Percentiles rank a stretch among this genome's conserved stretches.
Conservation (phyloP, 2,113 vertebrate genomes). For the Leptobrachium leishanense region DNA sequence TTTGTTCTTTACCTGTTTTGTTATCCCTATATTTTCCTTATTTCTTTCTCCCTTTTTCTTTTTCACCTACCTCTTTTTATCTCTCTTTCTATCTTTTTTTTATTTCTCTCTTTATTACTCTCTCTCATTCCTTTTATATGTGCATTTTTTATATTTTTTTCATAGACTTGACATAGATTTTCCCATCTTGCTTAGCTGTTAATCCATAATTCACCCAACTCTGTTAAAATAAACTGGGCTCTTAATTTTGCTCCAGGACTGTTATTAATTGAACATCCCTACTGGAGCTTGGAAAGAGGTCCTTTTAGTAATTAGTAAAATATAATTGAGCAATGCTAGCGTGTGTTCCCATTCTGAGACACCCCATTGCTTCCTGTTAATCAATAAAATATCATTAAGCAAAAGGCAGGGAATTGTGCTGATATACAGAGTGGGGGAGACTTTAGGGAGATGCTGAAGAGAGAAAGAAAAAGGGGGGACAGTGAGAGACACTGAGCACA, state of each 20-base stretch:
- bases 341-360: slow-evolving; percentile 32
- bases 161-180: not conserved
- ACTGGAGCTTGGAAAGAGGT: slow-evolving; percentile 41
- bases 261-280: slow-evolving; percentile 46
- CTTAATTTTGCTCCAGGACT: slow-evolving; percentile 48
- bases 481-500: not conserved
- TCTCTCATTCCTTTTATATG: not conserved
- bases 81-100: too few relatives aligned
- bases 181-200: not conserved
- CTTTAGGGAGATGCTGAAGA: slow-evolving; percentile 1
- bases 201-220: slow-evolving; percentile 46
- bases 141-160: not conserved
- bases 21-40: too few relatives aligned
- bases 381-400: slow-evolving; percentile 71
- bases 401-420: slow-evolving; percentile 55
- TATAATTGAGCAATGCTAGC: slow-evolving; percentile 61
- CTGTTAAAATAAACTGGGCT: slow-evolving; percentile 35
- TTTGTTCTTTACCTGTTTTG: too few relatives aligned
- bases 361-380: slow-evolving; percentile 51
- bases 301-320: slow-evolving; percentile 69
- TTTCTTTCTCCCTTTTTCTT: too few relatives aligned
- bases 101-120: too few relatives aligned
- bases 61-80: too few relatives aligned
- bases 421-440: slow-evolving; percentile 36
- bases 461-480: not conserved